Evolutionary conservation across 2,888 invertebrate genomes (phyloP), one percentile per base, ranked within the genome.

Genomic region (Rhabditoides inermis): DNA sequence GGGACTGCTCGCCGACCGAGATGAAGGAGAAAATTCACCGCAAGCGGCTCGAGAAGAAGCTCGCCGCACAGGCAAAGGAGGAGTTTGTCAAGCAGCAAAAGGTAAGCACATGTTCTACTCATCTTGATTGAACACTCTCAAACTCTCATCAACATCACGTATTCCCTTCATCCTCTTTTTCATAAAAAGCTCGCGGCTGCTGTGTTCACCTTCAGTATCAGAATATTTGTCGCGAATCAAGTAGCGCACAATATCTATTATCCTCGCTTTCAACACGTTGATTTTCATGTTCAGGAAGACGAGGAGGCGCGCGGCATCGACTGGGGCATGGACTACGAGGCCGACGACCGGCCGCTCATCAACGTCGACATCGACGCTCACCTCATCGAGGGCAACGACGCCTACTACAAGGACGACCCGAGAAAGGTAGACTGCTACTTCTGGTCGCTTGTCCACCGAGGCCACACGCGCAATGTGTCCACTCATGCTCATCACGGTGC

Each of bases 341-440:
- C 62, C 30, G 56, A 60, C 30, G 56, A 42, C 10, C 30, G 45
- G 7, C 20, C 5, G 28, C 22, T 18, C 20, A 36, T 42, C 47
- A 27, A 50, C 50, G 45, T 49, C 10, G 61, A 59, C 23, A 25
- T 53, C 18, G 70, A 68, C 32, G 56, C 61, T 12, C 61, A 64
- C 58, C 26, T 61, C 42, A 59, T 65, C 55, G 62, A 76, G 36
- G 73, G 77, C 48, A 76, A 90, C 76, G 92, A 94, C 77, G 88
- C 90, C 60, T 78, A 91, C 20, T 91, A 90, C 77, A 79, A 90
- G 35, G 86, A 88, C 48, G 94, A 98, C 78, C 95, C 98, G 0
- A 92, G 94, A 79, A 91, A 91, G 77, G 50, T 48, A 15, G 10
- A 36, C 7, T n/a, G n/a, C n/a, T n/a, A n/a, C n/a, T n/a, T n/a